Percentiles rank a stretch among this genome's conserved stretches.
phyloP scores from a whole-genome alignment of 2,888 invertebrate genomes.

The Mantis religiosa region DNA sequence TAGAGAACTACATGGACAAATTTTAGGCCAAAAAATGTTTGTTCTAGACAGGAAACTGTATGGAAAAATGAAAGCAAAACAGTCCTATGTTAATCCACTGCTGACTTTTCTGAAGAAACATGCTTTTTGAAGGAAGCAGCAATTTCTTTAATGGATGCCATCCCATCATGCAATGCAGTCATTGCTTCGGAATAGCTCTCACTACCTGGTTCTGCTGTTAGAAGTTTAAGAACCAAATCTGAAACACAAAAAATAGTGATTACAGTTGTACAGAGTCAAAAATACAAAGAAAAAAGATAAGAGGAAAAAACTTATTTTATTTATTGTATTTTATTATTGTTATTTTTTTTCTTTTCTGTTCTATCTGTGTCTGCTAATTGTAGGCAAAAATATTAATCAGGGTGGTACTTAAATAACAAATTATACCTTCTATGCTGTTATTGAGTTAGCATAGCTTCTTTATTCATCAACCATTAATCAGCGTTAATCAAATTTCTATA shows the following conservation, averaged over 20 bases:
- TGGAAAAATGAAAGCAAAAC: background rate
- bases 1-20: no score
- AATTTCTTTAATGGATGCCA: conserved; percentile 50
- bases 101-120: conserved; percentile 19
- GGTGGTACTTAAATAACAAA: no score
- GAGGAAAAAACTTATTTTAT: background rate
- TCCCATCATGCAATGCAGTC: conserved; percentile 40
- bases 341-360: no score
- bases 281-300: background rate
- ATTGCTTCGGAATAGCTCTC: conserved; percentile 46
- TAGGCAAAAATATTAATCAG: no score
- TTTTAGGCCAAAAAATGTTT: background rate
- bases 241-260: conserved; percentile 35
- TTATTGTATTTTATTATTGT: no score
- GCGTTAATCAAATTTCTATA: no score
- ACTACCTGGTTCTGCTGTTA: conserved; percentile 50
- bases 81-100: background rate
- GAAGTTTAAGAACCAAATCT: conserved; percentile 63
- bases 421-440: no score
- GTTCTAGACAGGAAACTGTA: background rate
- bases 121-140: conserved; percentile 42
- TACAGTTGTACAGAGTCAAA: background rate
- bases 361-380: no score
- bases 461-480: no score
- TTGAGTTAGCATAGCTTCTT: no score